Evolutionary conservation across 2,888 invertebrate species (phyloP).

Genomic region (Acronicta psi): DNA sequence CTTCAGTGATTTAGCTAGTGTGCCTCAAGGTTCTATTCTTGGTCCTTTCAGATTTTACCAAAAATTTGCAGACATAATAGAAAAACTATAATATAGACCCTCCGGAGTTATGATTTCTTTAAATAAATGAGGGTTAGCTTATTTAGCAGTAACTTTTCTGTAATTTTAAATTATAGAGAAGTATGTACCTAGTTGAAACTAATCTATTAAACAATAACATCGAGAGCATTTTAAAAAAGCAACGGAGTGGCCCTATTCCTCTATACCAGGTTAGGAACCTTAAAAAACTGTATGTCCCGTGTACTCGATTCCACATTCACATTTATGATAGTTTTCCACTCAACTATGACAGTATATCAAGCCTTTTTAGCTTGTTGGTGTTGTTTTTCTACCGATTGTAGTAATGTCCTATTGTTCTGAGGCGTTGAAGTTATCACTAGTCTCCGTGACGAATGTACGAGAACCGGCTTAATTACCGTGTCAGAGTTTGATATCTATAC

Average conservation of each 20-base stretch:
- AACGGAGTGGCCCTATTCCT: no score
- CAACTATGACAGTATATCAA: constrained; percentile 23
- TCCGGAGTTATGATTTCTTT: no score
- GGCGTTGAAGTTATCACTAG: constrained; percentile 30
- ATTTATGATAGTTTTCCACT: constrained; percentile 29
- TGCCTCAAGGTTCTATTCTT: not conserved
- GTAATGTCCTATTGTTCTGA: constrained; percentile 45
- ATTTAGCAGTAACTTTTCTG: no score
- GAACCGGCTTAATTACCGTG: constrained; percentile 13
- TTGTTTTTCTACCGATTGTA: constrained; percentile 22
- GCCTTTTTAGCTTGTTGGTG: constrained; percentile 41
- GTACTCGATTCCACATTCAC: constrained; percentile 37
- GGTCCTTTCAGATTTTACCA: not conserved
- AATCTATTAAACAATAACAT: no score
- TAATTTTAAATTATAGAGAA: no score
- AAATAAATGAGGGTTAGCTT: no score
- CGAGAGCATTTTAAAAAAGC: no score
- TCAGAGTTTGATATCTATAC: constrained; percentile 21
- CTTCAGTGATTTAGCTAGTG: not conserved
- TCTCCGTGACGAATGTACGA: constrained; percentile 17
- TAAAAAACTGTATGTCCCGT: constrained; percentile 19
- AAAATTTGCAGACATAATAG: no score
- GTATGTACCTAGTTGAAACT: no score
- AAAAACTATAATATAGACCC: no score
- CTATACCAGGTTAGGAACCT: not conserved